Conservation (phyloP, 2,113 vertebrate genomes). For the Petromus typicus region DNA sequence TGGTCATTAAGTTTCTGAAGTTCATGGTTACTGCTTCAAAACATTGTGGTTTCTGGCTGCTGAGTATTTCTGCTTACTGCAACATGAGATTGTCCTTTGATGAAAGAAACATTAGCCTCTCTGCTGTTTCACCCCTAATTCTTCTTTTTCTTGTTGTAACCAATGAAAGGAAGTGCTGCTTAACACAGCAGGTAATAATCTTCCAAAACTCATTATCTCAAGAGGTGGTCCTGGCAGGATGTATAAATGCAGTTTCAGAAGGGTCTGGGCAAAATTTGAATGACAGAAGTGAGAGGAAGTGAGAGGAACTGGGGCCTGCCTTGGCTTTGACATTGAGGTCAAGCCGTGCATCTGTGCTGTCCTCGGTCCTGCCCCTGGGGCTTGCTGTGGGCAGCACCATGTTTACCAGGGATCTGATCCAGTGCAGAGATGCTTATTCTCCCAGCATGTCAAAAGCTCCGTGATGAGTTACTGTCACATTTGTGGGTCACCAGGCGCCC, state of each 20-base stretch:
- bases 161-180: conserved; percentile 64
- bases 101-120: conserved; percentile 71
- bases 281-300: conserved; percentile 30
- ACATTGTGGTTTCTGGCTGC: neutral
- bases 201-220: conserved; percentile 66
- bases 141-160: conserved; percentile 74
- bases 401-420: neutral
- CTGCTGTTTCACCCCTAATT: conserved; percentile 47
- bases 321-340: conserved; percentile 25
- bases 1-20: neutral
- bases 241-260: conserved; percentile 26
- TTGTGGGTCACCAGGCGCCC: neutral
- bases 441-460: neutral
- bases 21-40: conserved; percentile 9
- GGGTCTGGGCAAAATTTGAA: conserved; percentile 53
- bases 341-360: neutral
- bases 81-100: conserved; percentile 28
- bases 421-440: neutral
- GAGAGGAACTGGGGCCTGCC: neutral
- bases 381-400: neutral
- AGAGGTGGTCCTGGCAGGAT: conserved; percentile 68
- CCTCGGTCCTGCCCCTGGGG: neutral
- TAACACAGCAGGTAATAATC: conserved; percentile 77
- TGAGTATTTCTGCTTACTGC: conserved; percentile 14
- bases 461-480: neutral